Base-by-base conservation (phyloP, 2,888 invertebrate genomes). In the Rhingia rostrata region DNA sequence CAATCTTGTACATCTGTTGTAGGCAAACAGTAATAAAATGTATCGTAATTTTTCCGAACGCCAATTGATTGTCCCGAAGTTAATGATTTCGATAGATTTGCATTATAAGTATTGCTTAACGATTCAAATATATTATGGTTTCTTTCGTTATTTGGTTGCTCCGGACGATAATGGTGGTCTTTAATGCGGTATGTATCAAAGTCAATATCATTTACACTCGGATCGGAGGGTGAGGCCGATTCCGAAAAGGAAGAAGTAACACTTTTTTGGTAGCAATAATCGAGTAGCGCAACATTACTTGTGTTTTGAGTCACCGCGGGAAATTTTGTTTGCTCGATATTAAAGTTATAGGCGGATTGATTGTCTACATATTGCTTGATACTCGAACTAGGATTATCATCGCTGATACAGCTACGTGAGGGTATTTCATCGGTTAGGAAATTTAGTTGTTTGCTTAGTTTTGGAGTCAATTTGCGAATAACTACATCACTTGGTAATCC, bases 381-480 rank as follows among this genome's bases (percentile, higher is more conserved):
- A 12, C 63, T 61, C 2, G 54, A 77, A 61, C 69, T 79, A 4
- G 73, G 67, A 14, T 35, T 56, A 30, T 75, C 58, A 37, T 80
- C 75, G 67, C 85, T 72, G 4, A 53, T 74, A 53, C 63, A 77
- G 45, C 72, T 73, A 9, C 67, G 61, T 14, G 81, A 54, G 9
- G 47, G 35, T 67, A 75, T 72, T 64, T 61, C 69, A 12, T 78
- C 67, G 10, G 60, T 39, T 9, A 54, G 70, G 41, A 73, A 67
- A 56, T 86, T 69, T 14, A 79, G 64, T 82, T 87, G 86, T 4
- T 64, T 87, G 33, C 84, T 86, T 12, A 87, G 56, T 45, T 86
- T 88, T 4, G 88, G 87, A 10, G 87, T 87, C 37, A 88, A 70
- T 66, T 86, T 87, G 6, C 82, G 86, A 63, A 87, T 86, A 6